These are phyloP conservation scores for Zygaena filipendulae DNA, from an alignment of 2,888 invertebrate genomes.

Conservation along the genomic window DNA sequence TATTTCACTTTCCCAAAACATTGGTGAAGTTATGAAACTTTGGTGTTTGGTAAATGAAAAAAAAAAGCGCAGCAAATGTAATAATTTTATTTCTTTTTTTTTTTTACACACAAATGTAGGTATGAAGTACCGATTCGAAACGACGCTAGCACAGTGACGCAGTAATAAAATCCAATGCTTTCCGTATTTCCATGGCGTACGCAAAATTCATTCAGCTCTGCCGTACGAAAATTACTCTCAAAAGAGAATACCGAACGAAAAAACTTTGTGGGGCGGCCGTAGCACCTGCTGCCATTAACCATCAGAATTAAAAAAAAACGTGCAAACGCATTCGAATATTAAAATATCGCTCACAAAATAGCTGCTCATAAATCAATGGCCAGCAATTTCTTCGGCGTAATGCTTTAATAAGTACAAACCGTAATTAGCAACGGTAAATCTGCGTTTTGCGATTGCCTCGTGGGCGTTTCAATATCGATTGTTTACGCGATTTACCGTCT, in stretches of 20 bases:
- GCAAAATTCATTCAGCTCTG: slow-evolving; percentile 37
- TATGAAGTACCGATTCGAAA: too few relatives aligned
- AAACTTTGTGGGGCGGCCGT: slow-evolving; percentile 30
- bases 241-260: slow-evolving; percentile 30
- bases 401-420: slow-evolving; percentile 56
- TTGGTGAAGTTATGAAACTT: too few relatives aligned
- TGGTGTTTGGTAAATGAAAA: too few relatives aligned
- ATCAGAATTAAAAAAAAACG: slow-evolving; percentile 40
- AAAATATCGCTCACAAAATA: slow-evolving; percentile 55
- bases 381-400: slow-evolving; percentile 47
- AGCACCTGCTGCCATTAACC: slow-evolving; percentile 50
- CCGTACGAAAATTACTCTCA: slow-evolving; percentile 38
- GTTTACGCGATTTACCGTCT: slow-evolving; percentile 26
- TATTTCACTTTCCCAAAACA: too few relatives aligned
- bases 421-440: slow-evolving; percentile 60
- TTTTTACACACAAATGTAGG: too few relatives aligned
- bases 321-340: slow-evolving; percentile 50
- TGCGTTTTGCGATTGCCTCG: slow-evolving; percentile 23
- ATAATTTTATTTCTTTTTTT: too few relatives aligned
- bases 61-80: too few relatives aligned
- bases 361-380: slow-evolving; percentile 54
- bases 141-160: too few relatives aligned
- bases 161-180: too few relatives aligned
- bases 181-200: too few relatives aligned
- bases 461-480: slow-evolving; percentile 22